Base-by-base conservation (phyloP, 2,888 invertebrate genomes). In the Neocrepidodera transversa region DNA sequence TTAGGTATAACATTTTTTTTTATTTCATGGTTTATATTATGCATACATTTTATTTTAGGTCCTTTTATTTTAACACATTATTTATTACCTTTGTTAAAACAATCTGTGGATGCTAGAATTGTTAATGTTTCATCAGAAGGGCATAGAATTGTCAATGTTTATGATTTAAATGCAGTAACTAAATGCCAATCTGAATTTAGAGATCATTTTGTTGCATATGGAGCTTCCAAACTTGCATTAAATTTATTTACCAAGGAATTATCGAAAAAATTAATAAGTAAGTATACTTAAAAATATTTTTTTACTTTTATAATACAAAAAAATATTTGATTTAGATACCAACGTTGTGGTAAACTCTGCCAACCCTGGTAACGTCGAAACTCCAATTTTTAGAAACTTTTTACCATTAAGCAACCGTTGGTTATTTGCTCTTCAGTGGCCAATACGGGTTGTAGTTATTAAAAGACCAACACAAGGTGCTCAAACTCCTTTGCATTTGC, bases 51-150 rank as follows among this genome's bases (percentile, higher is more conserved):
- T 26, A 59, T 70, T 73, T 54, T 63, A 79, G 80, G 80, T 11
- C 79, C 75, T 16, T 81, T 80, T 69, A 72, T 81, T 32, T 71
- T 84, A 50, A 83, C 83, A 11, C 78, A 82, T 62, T 74, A 80
- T 61, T 71, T 84, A 54, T 66, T 83, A 42, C 77, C 77, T 16
- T 70, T 76, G 11, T 66, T 84, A 55, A 76, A 78, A 58, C 72
- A 74, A 49, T 74, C 80, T 7, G 75, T 75, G 20, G 74, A 78
- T 36, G 75, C 78, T 32, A 74, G 83, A 36, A 80, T 85, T 57
- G 71, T 84, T 42, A 83, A 83, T 67, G 77, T 84, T 30, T 71
- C 77, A 10, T 82, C 81, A 7, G 78, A 80, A 65, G 78, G 78
- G 8, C 82, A 82, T 67, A 66, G 76, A 54, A 65, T 67, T 20